Evolutionary conservation across 2,888 invertebrate species (phyloP).

Genomic region (Linyphia triangularis): DNA sequence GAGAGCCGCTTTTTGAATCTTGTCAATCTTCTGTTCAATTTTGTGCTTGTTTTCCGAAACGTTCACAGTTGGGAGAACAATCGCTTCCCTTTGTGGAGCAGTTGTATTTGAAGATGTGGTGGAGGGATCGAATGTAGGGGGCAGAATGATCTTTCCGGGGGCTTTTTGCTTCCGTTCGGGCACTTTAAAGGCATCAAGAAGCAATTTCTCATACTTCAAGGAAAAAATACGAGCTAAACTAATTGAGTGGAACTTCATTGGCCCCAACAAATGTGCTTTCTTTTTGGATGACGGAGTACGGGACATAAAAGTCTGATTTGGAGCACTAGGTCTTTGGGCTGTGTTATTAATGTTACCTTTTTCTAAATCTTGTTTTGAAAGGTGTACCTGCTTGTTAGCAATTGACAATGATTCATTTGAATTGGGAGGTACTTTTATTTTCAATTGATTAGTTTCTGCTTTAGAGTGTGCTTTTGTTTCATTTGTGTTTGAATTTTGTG

Average conservation of each 20-base stretch:
- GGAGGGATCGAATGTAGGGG: conserved; percentile 55
- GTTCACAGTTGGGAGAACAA: conserved; percentile 48
- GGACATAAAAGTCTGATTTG: background rate
- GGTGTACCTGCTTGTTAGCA: background rate
- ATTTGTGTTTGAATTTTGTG: background rate
- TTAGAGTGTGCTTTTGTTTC: background rate
- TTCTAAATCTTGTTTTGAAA: background rate
- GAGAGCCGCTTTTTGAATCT: conserved; percentile 62
- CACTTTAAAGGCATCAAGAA: background rate
- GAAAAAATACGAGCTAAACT: conserved; percentile 49
- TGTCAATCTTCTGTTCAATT: conserved; percentile 67
- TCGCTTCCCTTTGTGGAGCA: conserved; percentile 21
- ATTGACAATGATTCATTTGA: background rate
- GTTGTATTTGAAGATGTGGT: background rate
- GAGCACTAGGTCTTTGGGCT: background rate
- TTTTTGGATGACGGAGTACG: conserved; percentile 25
- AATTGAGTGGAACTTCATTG: conserved; percentile 24
- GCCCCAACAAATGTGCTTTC: background rate
- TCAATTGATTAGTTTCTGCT: background rate
- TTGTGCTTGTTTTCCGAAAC: conserved; percentile 72
- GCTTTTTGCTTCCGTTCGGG: conserved; percentile 26
- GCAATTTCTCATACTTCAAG: conserved; percentile 39
- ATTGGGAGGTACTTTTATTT: background rate
- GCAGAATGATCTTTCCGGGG: conserved; percentile 66
- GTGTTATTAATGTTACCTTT: background rate